Percentiles rank a stretch among this genome's conserved stretches.
Conservation (phyloP, 2,797 vertebrate genomes). For the Glyptemys insculpta region DNA sequence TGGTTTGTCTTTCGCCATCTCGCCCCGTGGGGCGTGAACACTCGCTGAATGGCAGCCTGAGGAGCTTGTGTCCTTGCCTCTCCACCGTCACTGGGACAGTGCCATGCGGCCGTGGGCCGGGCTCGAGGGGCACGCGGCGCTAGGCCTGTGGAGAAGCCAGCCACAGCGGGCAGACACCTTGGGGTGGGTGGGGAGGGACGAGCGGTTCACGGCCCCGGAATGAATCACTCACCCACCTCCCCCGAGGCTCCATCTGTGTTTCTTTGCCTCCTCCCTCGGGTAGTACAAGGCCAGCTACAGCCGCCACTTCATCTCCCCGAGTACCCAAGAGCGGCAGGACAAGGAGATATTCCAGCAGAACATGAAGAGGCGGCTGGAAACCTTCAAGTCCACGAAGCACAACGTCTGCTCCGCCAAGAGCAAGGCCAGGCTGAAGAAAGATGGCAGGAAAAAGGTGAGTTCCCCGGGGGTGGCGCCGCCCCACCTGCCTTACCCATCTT, state of each 20-base stretch:
- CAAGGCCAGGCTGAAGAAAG: slow-evolving; percentile 90
- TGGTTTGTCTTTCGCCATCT: background rate
- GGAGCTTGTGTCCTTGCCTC: background rate
- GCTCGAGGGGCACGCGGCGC: background rate
- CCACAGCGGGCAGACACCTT: background rate
- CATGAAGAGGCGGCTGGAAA: slow-evolving; percentile 95
- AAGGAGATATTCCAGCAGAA: slow-evolving; percentile 96
- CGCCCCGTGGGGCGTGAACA: no score
- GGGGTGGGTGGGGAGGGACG: background rate
- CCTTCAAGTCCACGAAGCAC: slow-evolving; percentile 93
- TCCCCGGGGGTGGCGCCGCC: background rate
- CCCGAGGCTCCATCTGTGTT: slow-evolving; percentile 71
- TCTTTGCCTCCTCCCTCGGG: slow-evolving; percentile 76
- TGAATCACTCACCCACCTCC: background rate
- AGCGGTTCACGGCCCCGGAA: background rate
- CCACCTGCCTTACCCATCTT: background rate
- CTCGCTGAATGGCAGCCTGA: background rate
- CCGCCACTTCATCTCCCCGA: slow-evolving; percentile 94
- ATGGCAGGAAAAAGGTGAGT: slow-evolving; percentile 91
- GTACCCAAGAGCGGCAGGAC: slow-evolving; percentile 93
- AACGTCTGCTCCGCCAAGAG: slow-evolving; percentile 84
- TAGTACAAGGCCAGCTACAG: slow-evolving; percentile 97
- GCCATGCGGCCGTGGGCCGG: background rate
- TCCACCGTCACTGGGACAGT: background rate
- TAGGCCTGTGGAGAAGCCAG: background rate